Percentiles rank a stretch among this genome's conserved stretches.
Evolutionary conservation across 2,888 invertebrate species (phyloP).

Genomic region (Dicranocentrus wangi): DNA sequence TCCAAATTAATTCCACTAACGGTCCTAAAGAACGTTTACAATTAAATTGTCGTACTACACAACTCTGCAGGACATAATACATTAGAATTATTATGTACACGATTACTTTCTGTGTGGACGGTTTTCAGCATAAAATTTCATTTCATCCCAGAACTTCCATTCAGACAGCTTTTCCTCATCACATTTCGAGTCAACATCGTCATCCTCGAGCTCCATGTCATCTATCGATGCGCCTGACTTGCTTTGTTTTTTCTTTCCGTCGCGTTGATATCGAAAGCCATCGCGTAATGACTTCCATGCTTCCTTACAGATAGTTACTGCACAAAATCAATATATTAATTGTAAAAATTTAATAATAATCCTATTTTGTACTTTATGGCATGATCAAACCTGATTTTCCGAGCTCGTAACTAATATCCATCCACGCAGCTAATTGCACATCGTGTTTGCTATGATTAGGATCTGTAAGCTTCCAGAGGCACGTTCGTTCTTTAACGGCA

Average conservation of each 20-base stretch:
- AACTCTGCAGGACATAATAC: no score
- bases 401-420: background rate
- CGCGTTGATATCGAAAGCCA: background rate
- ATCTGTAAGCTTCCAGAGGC: constrained; percentile 8
- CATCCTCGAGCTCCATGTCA: no score
- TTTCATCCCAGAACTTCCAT: constrained; percentile 15
- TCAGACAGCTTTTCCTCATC: background rate
- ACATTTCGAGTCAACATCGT: no score
- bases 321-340: background rate
- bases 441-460: background rate
- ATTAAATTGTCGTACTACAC: no score
- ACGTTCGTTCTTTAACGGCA: background rate
- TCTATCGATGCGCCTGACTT: no score
- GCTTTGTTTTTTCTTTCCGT: background rate
- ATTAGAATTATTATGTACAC: no score
- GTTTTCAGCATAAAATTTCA: constrained; percentile 11
- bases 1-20: no score
- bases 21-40: no score
- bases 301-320: constrained; percentile 9
- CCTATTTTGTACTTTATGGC: background rate
- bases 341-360: background rate
- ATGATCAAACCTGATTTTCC: background rate
- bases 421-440: background rate
- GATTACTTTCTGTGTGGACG: background rate
- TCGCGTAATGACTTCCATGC: constrained; percentile 11